Conservation (phyloP, 2,888 invertebrate genomes). For the Sarcophaga carnaria region DNA sequence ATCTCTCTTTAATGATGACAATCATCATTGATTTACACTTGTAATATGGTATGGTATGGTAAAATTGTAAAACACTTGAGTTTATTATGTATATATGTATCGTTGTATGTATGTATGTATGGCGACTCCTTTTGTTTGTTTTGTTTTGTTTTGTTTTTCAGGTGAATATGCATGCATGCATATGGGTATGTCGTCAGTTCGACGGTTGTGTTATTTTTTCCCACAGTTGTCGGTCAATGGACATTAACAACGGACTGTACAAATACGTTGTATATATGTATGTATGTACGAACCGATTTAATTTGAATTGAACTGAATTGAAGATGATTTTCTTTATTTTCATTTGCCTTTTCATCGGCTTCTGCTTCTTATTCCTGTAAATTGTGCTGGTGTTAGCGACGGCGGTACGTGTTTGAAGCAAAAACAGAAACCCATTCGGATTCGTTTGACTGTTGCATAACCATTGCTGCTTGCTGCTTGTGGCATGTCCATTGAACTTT, state of each 20-base stretch:
- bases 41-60: background rate
- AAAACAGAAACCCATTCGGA: constrained; percentile 22
- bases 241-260: constrained; percentile 25
- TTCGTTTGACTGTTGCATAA: constrained; percentile 7
- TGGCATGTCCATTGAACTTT: background rate
- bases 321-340: constrained; percentile 6
- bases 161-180: background rate
- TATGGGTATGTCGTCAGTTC: background rate
- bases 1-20: constrained; percentile 62
- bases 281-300: too few species aligned
- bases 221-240: constrained; percentile 59
- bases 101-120: background rate
- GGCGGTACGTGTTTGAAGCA: constrained; percentile 56
- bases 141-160: background rate
- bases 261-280: too few species aligned
- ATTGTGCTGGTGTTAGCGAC: background rate
- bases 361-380: constrained; percentile 25
- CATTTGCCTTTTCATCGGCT: constrained; percentile 1
- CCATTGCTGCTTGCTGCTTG: background rate
- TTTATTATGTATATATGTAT: constrained; percentile 48
- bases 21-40: constrained; percentile 79
- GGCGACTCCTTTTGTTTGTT: background rate
- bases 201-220: constrained; percentile 56
- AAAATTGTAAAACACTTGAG: constrained; percentile 74
- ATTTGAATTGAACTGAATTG: constrained; percentile 47